Evolutionary conservation across 2,797 vertebrate genomes (phyloP).

Genomic region (Vespertilio murinus): DNA sequence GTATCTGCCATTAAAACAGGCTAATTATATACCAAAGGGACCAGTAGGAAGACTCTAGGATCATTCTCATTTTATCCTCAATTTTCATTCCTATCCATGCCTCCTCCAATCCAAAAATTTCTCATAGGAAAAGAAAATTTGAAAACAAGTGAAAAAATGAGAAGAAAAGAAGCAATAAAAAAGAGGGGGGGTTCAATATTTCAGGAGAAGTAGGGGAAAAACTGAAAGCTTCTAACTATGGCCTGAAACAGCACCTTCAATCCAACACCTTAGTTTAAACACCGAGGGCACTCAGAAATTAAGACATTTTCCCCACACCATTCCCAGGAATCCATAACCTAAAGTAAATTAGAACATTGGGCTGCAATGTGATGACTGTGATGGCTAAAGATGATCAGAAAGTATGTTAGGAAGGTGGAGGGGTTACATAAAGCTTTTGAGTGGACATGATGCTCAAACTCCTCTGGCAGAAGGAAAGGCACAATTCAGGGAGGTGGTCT

Average conservation of each 20-base stretch:
- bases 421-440: neutral
- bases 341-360: neutral
- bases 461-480: neutral
- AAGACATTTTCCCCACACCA: no score
- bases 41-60: neutral
- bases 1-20: neutral
- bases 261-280: neutral
- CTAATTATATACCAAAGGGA: neutral
- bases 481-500: fast-evolving
- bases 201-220: neutral
- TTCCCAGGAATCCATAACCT: neutral
- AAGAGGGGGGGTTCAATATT: neutral
- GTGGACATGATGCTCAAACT: neutral
- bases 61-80: neutral
- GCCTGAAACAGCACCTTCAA: neutral
- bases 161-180: neutral
- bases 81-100: neutral
- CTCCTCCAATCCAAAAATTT: neutral
- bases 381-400: neutral
- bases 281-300: neutral
- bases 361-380: no score
- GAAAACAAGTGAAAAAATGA: neutral
- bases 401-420: neutral
- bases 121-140: neutral
- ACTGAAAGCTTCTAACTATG: neutral